These are phyloP conservation scores for Psilanteris sp. DNA, from an alignment of 1,140 invertebrate species.

Conservation along the genomic window DNA sequence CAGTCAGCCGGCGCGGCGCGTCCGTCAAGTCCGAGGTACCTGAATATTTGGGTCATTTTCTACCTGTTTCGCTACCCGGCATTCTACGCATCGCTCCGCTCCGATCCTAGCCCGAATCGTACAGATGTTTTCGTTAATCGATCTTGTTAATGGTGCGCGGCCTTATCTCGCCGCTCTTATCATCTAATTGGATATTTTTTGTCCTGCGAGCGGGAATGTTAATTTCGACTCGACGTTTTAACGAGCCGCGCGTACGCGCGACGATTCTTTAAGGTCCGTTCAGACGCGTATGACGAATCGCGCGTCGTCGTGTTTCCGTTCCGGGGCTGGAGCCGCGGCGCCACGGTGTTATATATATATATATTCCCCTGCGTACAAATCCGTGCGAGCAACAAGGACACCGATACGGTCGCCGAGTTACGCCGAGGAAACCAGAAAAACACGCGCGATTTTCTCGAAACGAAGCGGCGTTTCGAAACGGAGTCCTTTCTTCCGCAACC, in stretches of 20 bases:
- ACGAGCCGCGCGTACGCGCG: background rate
- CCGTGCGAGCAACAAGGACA: too few relatives aligned
- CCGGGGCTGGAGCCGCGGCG: too few relatives aligned
- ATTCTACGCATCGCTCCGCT: conserved; percentile 10
- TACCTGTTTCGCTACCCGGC: conserved; percentile 25
- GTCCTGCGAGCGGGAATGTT: conserved; percentile 4
- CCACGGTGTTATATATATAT: too few relatives aligned
- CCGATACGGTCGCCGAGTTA: too few relatives aligned
- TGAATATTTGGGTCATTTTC: conserved; percentile 46
- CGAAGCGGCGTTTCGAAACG: too few relatives aligned
- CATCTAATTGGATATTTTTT: conserved; percentile 18
- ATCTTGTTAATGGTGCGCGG: conserved; percentile 14
- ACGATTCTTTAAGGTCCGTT: conserved; percentile 3
- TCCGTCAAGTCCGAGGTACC: background rate
- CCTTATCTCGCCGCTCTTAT: conserved; percentile 23
- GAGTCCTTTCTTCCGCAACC: too few relatives aligned
- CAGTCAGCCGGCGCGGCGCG: background rate
- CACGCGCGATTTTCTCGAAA: too few relatives aligned
- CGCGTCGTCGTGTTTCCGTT: background rate
- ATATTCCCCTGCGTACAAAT: too few relatives aligned
- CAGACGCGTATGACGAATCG: conserved; percentile 8
- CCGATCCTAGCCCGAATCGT: conserved; percentile 1
- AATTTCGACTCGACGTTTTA: background rate
- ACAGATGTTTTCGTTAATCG: conserved; percentile 34
- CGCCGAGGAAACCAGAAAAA: too few relatives aligned